Base-by-base conservation (phyloP, 2,797 vertebrate species). In the Clarias laeviceps region DNA sequence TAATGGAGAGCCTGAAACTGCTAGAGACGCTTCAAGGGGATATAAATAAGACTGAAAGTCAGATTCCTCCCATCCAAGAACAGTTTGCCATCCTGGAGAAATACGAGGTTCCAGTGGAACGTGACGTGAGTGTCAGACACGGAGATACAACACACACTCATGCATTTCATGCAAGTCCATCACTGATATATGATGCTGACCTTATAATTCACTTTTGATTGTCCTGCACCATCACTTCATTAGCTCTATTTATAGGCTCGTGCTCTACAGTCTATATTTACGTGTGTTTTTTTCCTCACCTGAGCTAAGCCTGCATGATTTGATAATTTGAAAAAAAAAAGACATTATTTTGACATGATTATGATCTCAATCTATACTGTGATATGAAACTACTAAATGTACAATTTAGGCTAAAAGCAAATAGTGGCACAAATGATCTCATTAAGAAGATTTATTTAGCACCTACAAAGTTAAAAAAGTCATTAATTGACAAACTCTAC, bases 21-120 rank as follows among this genome's bases (percentile, higher is more conserved):
- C 89, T 96, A 83, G 94, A 95, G 18, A 93, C 92, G 2, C 93
- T 98, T 32, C 95, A 96, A 87, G 88, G 89, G 0, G 93, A 96
- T 77, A 86, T 96, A 88, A 90, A 92, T 50, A 93, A 88, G 82
- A 93, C 91, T 0, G 95, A 97, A 89, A 89, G 90, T 85, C 95
- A 93, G 91, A 95, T 96, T 88, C 90, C 92, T 15, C 94, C 95
- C 84, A 94, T 96, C 84, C 94, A 95, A 0, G 96, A 97, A 70
- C 96, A 97, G 90, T 98, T 97, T 89, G 87, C 94, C 88, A 95
- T 97, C 82, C 93, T 98, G 29, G 92, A 95, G 84, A 95, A 95
- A 89, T 97, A 97, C 0, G 96, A 97, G 78, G 96, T 97, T 87
- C 84, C 91, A 0, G 93, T 97, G 74, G 93, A 95, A 2, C 92